Evolutionary conservation across 2,797 vertebrate genomes (phyloP).

Genomic region (Hapalemur alaotrensis): DNA sequence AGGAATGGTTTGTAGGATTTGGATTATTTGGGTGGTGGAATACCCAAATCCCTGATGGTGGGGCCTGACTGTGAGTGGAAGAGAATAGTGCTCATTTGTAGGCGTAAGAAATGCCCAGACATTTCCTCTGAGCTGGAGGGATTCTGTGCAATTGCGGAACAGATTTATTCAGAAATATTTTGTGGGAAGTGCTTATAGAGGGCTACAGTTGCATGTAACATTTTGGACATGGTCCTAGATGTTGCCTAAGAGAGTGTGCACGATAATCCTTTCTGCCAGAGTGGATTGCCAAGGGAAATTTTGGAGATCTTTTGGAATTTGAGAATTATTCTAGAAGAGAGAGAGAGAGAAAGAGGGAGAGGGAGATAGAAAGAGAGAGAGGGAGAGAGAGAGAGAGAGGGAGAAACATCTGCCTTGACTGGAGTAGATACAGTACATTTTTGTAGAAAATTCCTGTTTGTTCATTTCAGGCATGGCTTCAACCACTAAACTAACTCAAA

Average conservation of each 20-base stretch:
- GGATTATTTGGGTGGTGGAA: background rate
- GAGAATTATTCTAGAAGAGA: background rate
- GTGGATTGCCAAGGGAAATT: background rate
- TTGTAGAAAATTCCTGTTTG: background rate
- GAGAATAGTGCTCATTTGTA: background rate
- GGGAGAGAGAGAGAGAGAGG: background rate
- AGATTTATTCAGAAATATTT: constrained; percentile 7
- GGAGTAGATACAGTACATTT: background rate
- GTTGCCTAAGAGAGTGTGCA: background rate
- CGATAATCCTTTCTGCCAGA: background rate
- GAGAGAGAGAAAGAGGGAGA: background rate
- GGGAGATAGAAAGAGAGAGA: background rate
- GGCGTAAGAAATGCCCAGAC: background rate
- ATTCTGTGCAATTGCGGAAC: background rate
- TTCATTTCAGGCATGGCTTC: background rate
- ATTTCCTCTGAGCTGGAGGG: background rate
- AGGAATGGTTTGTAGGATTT: background rate
- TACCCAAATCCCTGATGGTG: background rate
- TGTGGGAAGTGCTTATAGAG: background rate
- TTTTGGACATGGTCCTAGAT: background rate
- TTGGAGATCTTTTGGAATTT: background rate
- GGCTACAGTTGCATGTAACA: background rate
- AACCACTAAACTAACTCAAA: background rate
- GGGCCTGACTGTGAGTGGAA: background rate
- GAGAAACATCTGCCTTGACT: background rate